Percentiles rank a stretch among this genome's conserved stretches.
Evolutionary conservation across 2,113 vertebrate genomes (phyloP).

Genomic region (Gavia stellata): DNA sequence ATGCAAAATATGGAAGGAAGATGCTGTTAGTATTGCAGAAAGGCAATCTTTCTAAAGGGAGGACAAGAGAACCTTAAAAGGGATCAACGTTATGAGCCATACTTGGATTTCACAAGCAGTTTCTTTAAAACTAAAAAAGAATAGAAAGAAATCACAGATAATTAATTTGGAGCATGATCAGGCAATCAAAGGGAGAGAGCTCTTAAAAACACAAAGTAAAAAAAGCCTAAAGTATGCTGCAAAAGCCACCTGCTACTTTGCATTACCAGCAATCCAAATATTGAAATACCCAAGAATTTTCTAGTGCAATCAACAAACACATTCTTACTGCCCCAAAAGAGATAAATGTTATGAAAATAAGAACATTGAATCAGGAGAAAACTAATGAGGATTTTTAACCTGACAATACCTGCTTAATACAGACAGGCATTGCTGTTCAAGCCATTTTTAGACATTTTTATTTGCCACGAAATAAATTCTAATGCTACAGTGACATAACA

Average conservation of each 20-base stretch:
- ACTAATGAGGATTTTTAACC: not conserved
- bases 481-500: conserved; percentile 4
- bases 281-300: not conserved
- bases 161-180: not conserved
- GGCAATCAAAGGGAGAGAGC: not conserved
- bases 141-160: not conserved
- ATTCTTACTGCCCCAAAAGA: not conserved
- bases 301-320: not conserved
- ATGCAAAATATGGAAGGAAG: not conserved
- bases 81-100: not conserved
- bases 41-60: not conserved
- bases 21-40: not conserved
- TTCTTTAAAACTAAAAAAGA: not conserved
- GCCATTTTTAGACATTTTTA: conserved; percentile 8
- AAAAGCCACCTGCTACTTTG: not conserved
- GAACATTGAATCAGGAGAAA: not conserved
- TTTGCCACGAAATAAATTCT: not conserved
- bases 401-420: not conserved
- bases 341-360: not conserved
- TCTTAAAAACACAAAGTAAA: not conserved
- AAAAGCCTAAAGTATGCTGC: not conserved
- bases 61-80: not conserved
- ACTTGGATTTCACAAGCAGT: not conserved
- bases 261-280: not conserved
- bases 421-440: not conserved